A percentile compares a stretch with the other conserved stretches of the same genome.
These are phyloP conservation scores for Anodontia alba DNA, from an alignment of 2,888 invertebrate species.

Conservation along the genomic window DNA sequence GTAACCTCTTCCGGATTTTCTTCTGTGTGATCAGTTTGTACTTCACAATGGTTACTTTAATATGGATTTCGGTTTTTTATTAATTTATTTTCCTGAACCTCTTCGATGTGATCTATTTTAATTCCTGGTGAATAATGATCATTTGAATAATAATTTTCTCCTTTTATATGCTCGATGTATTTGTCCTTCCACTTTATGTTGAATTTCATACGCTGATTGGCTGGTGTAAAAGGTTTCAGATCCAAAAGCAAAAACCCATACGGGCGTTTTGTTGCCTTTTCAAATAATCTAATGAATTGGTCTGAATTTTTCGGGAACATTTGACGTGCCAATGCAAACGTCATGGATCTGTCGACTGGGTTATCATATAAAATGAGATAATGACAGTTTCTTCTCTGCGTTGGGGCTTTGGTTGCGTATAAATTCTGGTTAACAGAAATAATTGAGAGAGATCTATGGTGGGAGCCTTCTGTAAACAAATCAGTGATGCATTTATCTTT, in stretches of 20 bases:
- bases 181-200: no score
- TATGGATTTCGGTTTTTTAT: background rate
- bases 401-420: no score
- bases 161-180: no score
- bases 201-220: background rate
- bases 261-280: background rate
- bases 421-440: no score
- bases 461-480: no score
- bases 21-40: background rate
- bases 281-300: background rate
- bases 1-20: background rate
- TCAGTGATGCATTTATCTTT: conserved; percentile 22
- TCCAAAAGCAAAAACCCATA: background rate
- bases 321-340: no score
- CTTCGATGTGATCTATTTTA: conserved; percentile 25
- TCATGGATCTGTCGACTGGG: no score
- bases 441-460: no score
- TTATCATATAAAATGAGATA: no score
- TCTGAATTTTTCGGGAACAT: background rate
- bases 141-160: no score
- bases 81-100: background rate
- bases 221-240: conserved; percentile 7
- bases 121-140: background rate
- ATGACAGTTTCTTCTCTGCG: no score
- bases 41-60: background rate